Conservation (phyloP, 2,797 vertebrate genomes). For the Botia kubotai region DNA sequence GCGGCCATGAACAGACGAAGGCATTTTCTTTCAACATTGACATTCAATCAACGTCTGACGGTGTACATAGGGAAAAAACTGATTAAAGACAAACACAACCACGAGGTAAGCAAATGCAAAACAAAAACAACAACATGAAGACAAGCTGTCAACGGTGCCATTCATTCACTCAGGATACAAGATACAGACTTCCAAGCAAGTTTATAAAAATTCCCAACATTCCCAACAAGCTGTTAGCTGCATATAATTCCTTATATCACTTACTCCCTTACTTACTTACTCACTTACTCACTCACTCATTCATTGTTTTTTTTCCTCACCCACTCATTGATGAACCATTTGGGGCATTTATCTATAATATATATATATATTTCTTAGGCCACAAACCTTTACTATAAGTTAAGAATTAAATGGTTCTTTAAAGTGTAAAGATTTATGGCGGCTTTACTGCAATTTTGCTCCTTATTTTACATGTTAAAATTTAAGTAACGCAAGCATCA, state of each 20-base stretch:
- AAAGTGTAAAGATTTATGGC: no score
- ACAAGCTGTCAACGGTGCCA: background rate
- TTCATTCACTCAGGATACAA: background rate
- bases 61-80: conserved; percentile 4
- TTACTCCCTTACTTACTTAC: no score
- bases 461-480: conserved; percentile 20
- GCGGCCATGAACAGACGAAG: conserved; percentile 33
- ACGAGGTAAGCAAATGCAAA: conserved; percentile 2
- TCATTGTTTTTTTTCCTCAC: background rate
- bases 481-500: conserved; percentile 34
- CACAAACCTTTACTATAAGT: no score
- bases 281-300: background rate
- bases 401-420: no score
- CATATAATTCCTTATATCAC: no score
- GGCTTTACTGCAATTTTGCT: no score
- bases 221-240: no score
- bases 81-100: conserved; percentile 31
- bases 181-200: no score
- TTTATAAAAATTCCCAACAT: no score
- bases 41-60: conserved; percentile 50
- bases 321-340: background rate
- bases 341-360: background rate
- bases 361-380: background rate
- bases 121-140: background rate
- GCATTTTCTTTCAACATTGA: conserved; percentile 44